These are phyloP conservation scores for Siniperca undulata DNA, from an alignment of 2,797 vertebrate species.

Conservation along the genomic window DNA sequence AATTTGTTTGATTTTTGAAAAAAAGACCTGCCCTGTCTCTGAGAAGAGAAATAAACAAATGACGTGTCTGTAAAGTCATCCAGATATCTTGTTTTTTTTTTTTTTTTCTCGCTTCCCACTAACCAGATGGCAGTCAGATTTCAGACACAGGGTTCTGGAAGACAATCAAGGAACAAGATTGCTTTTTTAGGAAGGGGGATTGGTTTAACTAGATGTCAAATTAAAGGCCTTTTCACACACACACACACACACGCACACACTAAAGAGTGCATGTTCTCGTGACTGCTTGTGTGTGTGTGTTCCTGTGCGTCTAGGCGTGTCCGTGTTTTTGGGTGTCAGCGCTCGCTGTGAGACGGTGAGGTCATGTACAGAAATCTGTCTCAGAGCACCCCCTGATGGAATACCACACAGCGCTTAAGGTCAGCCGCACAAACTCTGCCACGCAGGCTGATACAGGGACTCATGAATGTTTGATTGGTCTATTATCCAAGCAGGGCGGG, in stretches of 20 bases:
- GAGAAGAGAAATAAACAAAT: constrained; percentile 70
- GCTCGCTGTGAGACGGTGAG: constrained; percentile 61
- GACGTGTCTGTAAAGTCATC: constrained; percentile 67
- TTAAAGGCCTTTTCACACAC: constrained; percentile 65
- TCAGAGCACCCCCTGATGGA: constrained; percentile 66
- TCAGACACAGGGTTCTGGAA: constrained; percentile 79
- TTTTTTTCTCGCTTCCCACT: constrained; percentile 67
- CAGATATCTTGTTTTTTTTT: constrained; percentile 58
- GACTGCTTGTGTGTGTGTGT: constrained; percentile 23
- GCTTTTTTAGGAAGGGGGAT: constrained; percentile 78
- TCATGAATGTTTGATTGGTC: constrained; percentile 82
- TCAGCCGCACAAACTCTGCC: constrained; percentile 62
- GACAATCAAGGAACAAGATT: constrained; percentile 83
- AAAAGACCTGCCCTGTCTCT: constrained; percentile 11
- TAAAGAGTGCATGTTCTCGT: constrained; percentile 29
- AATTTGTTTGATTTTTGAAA: constrained; percentile 34
- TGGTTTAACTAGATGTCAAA: constrained; percentile 81
- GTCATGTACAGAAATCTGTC: constrained; percentile 70
- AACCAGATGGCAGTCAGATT: constrained; percentile 84
- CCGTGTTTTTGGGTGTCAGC: constrained; percentile 38
- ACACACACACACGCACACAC: constrained; percentile 1
- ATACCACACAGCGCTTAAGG: constrained; percentile 54
- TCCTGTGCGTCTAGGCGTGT: constrained; percentile 44
- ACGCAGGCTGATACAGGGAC: constrained; percentile 66
- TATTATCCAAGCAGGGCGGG: constrained; percentile 69